These are phyloP conservation scores for Esox masquinongy DNA, from an alignment of 2,797 vertebrate genomes.

Conservation along the genomic window DNA sequence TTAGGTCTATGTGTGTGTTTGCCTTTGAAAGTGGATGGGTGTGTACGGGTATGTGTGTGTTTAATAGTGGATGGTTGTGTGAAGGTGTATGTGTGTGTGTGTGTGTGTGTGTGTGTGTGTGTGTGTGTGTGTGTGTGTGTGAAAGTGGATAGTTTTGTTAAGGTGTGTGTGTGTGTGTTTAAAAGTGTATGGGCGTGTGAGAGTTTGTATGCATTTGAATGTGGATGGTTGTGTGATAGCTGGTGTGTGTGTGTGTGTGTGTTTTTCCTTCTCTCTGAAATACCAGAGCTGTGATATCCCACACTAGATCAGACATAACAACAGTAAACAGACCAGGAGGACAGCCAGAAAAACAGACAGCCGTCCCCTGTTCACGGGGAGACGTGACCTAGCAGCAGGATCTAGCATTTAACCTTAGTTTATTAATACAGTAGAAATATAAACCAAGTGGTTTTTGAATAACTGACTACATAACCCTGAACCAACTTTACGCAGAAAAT, in stretches of 20 bases:
- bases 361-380: background rate
- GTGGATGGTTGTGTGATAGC: slow-evolving; percentile 4
- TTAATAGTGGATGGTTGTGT: background rate
- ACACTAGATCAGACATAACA: background rate
- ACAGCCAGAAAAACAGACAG: background rate
- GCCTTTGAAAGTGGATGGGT: background rate
- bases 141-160: background rate
- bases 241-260: background rate
- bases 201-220: background rate
- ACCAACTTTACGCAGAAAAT: background rate
- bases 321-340: background rate
- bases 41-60: background rate
- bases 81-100: background rate
- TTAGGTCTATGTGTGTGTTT: background rate
- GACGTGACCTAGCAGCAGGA: background rate
- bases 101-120: too few species aligned
- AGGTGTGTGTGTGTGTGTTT: background rate
- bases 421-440: background rate
- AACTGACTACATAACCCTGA: background rate
- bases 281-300: background rate
- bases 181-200: background rate
- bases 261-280: background rate
- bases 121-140: background rate
- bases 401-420: background rate
- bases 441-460: background rate